Evolutionary conservation across 64 coral and sea anemone species (phyloP).

Genomic region (Actinia tenebrosa): DNA sequence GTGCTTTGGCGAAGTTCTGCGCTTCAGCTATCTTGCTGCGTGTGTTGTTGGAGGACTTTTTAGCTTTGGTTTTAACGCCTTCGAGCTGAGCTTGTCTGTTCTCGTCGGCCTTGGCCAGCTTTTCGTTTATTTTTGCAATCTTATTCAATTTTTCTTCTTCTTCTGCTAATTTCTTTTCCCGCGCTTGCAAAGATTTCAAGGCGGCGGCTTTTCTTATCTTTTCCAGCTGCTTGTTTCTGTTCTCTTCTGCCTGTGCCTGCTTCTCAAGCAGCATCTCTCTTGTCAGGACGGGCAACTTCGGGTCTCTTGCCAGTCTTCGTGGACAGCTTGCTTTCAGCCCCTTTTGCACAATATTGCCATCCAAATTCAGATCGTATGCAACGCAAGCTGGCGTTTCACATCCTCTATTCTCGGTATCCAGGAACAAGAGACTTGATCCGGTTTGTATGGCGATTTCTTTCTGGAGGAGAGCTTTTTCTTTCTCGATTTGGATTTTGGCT

Average conservation of each 20-base stretch:
- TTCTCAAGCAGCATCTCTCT: neutral
- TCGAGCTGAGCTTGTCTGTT: neutral
- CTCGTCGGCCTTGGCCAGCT: neutral
- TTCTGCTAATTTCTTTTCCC: neutral
- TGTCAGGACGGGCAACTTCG: neutral
- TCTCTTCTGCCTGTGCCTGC: neutral
- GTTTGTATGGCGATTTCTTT: too few relatives aligned
- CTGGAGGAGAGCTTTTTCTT: too few relatives aligned
- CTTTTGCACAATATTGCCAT: too few relatives aligned
- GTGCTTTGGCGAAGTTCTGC: conserved; percentile 6
- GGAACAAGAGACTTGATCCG: neutral
- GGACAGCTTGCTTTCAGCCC: too few relatives aligned
- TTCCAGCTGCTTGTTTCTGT: too few relatives aligned
- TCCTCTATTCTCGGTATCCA: too few relatives aligned
- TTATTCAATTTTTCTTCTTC: neutral
- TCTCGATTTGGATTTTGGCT: too few relatives aligned
- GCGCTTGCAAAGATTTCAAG: too few relatives aligned
- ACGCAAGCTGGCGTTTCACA: too few relatives aligned
- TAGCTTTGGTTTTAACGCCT: neutral
- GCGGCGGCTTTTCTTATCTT: too few relatives aligned
- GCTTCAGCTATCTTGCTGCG: neutral
- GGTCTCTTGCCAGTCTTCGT: neutral
- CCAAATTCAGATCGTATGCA: too few relatives aligned
- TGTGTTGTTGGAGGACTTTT: neutral
- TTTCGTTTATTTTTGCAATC: neutral